Conservation (phyloP, 2,888 invertebrate genomes). For the Arge pagana region DNA sequence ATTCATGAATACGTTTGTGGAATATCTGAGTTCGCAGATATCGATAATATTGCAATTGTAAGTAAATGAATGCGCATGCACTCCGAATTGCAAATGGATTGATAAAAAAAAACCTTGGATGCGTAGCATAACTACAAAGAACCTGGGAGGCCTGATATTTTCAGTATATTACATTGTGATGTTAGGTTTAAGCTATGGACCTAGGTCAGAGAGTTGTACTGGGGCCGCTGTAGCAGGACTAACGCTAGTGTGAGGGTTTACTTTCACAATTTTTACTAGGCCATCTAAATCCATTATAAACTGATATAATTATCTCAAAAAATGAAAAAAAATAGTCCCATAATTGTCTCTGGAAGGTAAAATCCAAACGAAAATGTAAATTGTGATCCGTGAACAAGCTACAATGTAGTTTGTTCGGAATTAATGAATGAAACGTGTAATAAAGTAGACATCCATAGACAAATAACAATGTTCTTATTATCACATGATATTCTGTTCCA, state of each 20-base stretch:
- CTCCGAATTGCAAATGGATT: conserved; percentile 10
- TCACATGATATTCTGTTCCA: not conserved
- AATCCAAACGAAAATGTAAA: conserved; percentile 49
- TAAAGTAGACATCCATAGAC: conserved; percentile 57
- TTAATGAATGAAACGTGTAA: conserved; percentile 56
- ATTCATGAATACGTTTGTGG: not conserved
- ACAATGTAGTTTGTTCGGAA: conserved; percentile 57
- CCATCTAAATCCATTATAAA: conserved; percentile 40
- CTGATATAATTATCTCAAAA: conserved; percentile 41
- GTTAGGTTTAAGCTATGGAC: conserved; percentile 56
- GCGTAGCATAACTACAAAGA: conserved; percentile 16
- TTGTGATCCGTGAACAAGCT: conserved; percentile 55
- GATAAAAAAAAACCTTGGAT: conserved; percentile 7
- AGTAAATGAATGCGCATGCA: conserved; percentile 8
- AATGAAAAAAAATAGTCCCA: conserved; percentile 28
- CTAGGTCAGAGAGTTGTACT: conserved; percentile 49
- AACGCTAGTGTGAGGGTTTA: conserved; percentile 48
- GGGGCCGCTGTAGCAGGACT: conserved; percentile 55
- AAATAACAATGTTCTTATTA: conserved; percentile 27
- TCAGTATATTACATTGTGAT: conserved; percentile 53
- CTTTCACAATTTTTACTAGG: conserved; percentile 49
- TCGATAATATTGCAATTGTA: conserved; percentile 7
- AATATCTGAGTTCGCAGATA: conserved; percentile 6
- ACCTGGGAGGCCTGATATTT: conserved; percentile 24
- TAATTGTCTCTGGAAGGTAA: conserved; percentile 27